phyloP scores from a whole-genome alignment of 1,140 invertebrate species.

The Anastrepha ludens region DNA sequence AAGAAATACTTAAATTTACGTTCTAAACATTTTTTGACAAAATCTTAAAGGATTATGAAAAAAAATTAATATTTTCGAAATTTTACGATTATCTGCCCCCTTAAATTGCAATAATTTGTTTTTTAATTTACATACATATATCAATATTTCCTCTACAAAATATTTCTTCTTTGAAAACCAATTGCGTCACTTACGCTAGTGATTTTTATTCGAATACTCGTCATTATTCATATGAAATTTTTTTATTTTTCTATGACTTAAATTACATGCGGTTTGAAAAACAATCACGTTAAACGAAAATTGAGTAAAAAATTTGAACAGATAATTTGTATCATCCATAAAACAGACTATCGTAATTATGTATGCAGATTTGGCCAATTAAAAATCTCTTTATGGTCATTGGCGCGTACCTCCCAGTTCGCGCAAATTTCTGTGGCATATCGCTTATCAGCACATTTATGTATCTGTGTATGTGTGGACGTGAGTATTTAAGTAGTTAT shows the following conservation, averaged over 20 bases:
- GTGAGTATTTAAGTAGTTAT: background rate
- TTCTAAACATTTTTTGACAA: no score
- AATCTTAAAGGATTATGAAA: no score
- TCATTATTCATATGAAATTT: no score
- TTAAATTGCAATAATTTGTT: no score
- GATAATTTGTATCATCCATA: background rate
- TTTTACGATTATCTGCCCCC: no score
- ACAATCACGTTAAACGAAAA: background rate
- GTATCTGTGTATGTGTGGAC: background rate
- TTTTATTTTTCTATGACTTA: conserved; percentile 13
- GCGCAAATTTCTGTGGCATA: no score
- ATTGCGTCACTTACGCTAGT: background rate
- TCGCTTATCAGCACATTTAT: background rate
- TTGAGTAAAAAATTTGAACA: background rate
- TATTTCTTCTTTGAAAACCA: background rate
- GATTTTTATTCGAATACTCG: no score
- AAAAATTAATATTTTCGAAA: no score
- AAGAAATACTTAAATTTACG: no score
- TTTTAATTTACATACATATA: no score
- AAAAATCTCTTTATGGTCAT: conserved; percentile 39
- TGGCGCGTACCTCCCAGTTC: background rate
- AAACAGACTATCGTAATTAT: background rate
- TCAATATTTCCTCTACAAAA: no score
- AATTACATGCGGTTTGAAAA: conserved; percentile 7
- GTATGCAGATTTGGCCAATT: conserved; percentile 37